Evolutionary conservation across 2,888 invertebrate genomes (phyloP).

Genomic region (Cerceris rybyensis): DNA sequence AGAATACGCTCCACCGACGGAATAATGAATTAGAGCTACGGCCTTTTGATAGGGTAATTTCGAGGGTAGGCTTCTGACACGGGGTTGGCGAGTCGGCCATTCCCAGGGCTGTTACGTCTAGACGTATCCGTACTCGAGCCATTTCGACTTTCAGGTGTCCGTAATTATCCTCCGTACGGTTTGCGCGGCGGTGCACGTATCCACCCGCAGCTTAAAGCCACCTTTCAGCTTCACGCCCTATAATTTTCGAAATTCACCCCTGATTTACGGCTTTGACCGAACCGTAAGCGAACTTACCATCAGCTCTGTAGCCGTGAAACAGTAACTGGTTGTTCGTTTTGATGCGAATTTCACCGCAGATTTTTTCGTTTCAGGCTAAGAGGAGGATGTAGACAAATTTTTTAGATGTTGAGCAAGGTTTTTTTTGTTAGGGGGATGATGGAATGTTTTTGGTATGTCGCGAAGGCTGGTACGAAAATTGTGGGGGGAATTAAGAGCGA

Average conservation of each 20-base stretch:
- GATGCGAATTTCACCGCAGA: slow-evolving; percentile 7
- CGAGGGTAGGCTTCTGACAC: slow-evolving; percentile 65
- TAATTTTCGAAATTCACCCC: slow-evolving; percentile 77
- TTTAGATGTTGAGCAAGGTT: no score
- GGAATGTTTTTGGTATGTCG: no score
- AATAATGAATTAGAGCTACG: slow-evolving; percentile 62
- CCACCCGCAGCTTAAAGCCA: slow-evolving; percentile 65
- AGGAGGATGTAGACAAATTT: no score
- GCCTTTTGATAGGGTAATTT: slow-evolving; percentile 76
- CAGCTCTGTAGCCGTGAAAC: slow-evolving; percentile 4
- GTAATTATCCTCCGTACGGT: slow-evolving; percentile 72
- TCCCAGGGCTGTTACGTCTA: slow-evolving; percentile 73
- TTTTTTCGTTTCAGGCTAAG: no score
- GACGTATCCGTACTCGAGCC: slow-evolving; percentile 69
- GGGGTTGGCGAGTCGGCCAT: slow-evolving; percentile 72
- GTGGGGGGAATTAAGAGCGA: no score
- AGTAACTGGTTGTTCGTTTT: not conserved
- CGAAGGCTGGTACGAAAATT: no score
- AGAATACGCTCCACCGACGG: slow-evolving; percentile 33
- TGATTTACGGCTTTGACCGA: slow-evolving; percentile 71
- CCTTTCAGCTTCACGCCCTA: slow-evolving; percentile 72
- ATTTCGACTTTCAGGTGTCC: slow-evolving; percentile 78
- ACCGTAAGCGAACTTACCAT: slow-evolving; percentile 15
- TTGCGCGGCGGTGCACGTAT: slow-evolving; percentile 57
- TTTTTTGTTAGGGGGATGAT: no score